Percentiles rank a stretch among this genome's conserved stretches.
phyloP scores from a whole-genome alignment of 2,113 vertebrate genomes.

The Pterocles gutturalis region DNA sequence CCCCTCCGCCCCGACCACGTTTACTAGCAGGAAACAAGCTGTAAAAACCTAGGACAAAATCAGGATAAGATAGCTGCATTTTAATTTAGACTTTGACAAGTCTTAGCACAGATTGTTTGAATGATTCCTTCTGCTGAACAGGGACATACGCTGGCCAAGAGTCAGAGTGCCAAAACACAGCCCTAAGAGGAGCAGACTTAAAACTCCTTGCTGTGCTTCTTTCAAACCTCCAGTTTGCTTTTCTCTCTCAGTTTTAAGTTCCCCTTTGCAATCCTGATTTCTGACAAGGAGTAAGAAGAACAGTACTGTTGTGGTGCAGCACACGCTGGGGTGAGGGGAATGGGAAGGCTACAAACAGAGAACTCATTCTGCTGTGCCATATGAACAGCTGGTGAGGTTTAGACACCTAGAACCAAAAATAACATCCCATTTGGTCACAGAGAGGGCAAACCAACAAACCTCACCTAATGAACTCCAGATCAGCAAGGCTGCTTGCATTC shows the following conservation, averaged over 20 bases:
- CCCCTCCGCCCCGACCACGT: background rate
- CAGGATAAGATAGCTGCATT: background rate
- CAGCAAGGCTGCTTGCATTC: background rate
- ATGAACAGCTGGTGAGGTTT: background rate
- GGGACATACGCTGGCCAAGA: constrained; percentile 47
- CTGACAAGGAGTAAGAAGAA: background rate
- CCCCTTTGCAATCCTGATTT: background rate
- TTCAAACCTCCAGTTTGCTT: background rate
- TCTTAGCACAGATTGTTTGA: constrained; percentile 28
- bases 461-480: background rate
- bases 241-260: background rate
- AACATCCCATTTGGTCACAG: background rate
- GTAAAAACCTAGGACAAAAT: background rate
- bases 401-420: background rate
- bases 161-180: constrained; percentile 37
- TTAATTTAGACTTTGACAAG: constrained; percentile 32
- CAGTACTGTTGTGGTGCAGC: background rate
- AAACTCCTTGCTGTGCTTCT: background rate
- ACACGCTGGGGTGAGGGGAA: background rate
- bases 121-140: constrained; percentile 39
- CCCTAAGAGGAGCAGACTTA: background rate
- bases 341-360: background rate
- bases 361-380: background rate
- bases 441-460: background rate
- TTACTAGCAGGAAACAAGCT: background rate